Conservation (phyloP, 2,888 invertebrate species). For the Synanthedon myopaeformis region DNA sequence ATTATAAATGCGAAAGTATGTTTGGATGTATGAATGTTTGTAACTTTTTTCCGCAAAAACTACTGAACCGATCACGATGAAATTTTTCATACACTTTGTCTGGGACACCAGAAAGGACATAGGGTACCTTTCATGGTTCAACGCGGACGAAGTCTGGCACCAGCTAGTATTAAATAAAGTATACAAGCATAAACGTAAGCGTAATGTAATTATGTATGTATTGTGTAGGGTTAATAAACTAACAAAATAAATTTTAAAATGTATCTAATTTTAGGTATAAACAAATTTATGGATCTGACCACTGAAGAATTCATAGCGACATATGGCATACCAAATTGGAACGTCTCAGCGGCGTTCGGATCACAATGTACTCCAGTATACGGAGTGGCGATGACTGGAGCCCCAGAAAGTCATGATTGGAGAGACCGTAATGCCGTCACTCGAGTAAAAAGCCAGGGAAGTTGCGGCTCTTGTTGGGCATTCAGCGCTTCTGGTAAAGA, state of each 20-base stretch:
- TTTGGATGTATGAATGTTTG: too few species aligned
- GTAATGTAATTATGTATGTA: too few species aligned
- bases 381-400: conserved; percentile 4
- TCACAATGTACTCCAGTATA: background rate
- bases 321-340: background rate
- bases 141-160: too few species aligned
- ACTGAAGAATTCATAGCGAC: background rate
- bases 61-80: too few species aligned
- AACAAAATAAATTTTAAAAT: background rate
- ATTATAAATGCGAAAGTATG: too few species aligned
- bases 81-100: too few species aligned
- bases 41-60: too few species aligned
- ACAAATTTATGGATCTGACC: background rate
- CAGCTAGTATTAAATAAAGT: too few species aligned
- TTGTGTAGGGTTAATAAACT: too few species aligned
- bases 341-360: background rate
- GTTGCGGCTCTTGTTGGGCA: conserved; percentile 87
- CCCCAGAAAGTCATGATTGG: conserved; percentile 72
- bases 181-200: too few species aligned
- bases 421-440: conserved; percentile 80
- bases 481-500: conserved; percentile 17
- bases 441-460: conserved; percentile 80
- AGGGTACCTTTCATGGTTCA: too few species aligned
- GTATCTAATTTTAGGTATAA: background rate
- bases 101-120: too few species aligned